Base-by-base conservation (phyloP, 2,113 vertebrate genomes). In the Psettodes erumei region DNA sequence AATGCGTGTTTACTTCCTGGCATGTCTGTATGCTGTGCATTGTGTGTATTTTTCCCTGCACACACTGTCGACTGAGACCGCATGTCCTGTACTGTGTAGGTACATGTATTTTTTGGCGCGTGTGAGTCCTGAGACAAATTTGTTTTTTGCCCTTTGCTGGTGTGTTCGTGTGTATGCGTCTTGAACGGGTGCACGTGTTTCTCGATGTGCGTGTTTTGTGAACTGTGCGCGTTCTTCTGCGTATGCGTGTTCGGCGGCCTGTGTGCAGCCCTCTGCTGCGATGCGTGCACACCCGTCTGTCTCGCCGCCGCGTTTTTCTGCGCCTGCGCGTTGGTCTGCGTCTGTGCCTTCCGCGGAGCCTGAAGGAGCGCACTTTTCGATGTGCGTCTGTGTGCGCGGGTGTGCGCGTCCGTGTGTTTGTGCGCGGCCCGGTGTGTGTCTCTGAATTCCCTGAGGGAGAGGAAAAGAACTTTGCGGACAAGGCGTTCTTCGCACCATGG, bases 381-480 rank as follows among this genome's bases (percentile, higher is more conserved):
- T 0, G 45, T 35, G 42, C 19, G 16, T 19, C 59, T 74, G 27
- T 60, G 63, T 12, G 76, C 53, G 0, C 47, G 71, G 1, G 75
- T 64, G 45, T 67, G 77, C 12, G 70, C 67, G 58, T 68, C 75
- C 18, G 81, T 15, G 43, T 71, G 45, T 54, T 53, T 69, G 47
- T 81, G 85, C 23, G 77, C 23, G 58, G 74, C 42, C 2, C 82
- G 82, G 56, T 77, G 82, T 27, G 75, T 83, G 79, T 90, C 79
- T 81, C 80, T 77, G 82, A 88, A 90, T 81, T 90, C 88, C 60
- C 79, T 81, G 74, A 90, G 88, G 58, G 88, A 90, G 50, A 90
- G 88, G 75, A 90, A 88, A 16, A 90, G 86, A 35, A 90, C 88
- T 83, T 90, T 90, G 47, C 88, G 88, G n/a, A 90, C 82, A 56